A percentile compares a stretch with the other conserved stretches of the same genome.
phyloP scores from a whole-genome alignment of 2,113 vertebrate genomes.

The Scomber scombrus region DNA sequence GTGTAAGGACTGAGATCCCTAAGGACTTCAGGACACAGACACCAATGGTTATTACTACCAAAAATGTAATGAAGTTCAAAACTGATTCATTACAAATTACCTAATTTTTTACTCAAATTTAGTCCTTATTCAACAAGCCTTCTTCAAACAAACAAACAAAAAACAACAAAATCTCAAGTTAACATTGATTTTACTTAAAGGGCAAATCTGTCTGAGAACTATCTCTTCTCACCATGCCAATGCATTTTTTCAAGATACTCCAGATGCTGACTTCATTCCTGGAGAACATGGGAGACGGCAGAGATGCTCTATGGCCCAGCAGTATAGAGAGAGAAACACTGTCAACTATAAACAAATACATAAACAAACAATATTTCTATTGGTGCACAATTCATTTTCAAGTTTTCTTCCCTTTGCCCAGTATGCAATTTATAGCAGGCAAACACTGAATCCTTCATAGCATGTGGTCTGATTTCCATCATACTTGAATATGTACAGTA shows the following conservation, averaged over 20 bases:
- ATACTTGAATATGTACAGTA: neutral
- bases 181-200: neutral
- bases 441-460: neutral
- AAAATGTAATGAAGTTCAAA: slow-evolving; percentile 12
- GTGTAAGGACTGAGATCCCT: slow-evolving; percentile 21
- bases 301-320: slow-evolving; percentile 85
- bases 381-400: neutral
- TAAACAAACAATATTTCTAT: neutral
- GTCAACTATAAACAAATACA: slow-evolving; percentile 2
- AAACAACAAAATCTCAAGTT: neutral
- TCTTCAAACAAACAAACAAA: neutral
- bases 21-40: slow-evolving; percentile 14
- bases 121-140: neutral
- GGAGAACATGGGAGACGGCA: slow-evolving; percentile 97
- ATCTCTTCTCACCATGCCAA: slow-evolving; percentile 92
- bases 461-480: neutral
- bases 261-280: slow-evolving; percentile 98
- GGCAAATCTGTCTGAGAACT: neutral
- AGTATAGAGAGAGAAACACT: slow-evolving; percentile 3
- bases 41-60: slow-evolving; percentile 7
- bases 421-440: neutral
- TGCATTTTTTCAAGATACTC: slow-evolving; percentile 98
- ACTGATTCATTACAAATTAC: slow-evolving; percentile 16
- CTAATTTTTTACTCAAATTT: neutral
- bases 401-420: neutral